phyloP scores from a whole-genome alignment of 2,888 invertebrate species.

The Eristalis tenax region DNA sequence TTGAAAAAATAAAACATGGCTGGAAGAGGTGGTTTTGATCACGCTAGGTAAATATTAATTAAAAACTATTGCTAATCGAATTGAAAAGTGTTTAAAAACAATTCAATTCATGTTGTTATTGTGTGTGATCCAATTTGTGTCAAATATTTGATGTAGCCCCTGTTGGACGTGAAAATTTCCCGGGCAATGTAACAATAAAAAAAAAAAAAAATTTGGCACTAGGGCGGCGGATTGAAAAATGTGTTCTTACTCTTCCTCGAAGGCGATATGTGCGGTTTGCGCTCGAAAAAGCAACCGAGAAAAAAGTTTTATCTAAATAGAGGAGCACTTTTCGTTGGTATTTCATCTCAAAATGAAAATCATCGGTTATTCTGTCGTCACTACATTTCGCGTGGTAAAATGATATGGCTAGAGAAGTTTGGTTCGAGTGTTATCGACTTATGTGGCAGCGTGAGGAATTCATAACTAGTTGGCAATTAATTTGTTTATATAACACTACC shows the following conservation, averaged over 20 bases:
- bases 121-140: constrained; percentile 24
- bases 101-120: constrained; percentile 22
- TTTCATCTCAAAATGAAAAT: constrained; percentile 3
- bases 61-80: constrained; percentile 74
- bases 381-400: constrained; percentile 25
- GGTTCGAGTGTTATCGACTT: constrained; percentile 40
- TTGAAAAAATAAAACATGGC: constrained; percentile 88
- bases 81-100: constrained; percentile 31
- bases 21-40: constrained; percentile 93
- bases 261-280: constrained; percentile 55
- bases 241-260: constrained; percentile 58
- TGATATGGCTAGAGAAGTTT: constrained; percentile 37
- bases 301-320: constrained; percentile 31
- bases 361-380: constrained; percentile 12
- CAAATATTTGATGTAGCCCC: constrained; percentile 36
- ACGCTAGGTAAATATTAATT: constrained; percentile 87
- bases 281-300: constrained; percentile 37
- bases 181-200: constrained; percentile 44
- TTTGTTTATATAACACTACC: constrained; percentile 66
- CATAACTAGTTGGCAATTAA: constrained; percentile 58
- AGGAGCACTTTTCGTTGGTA: constrained; percentile 12
- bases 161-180: constrained; percentile 26
- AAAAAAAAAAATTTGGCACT: constrained; percentile 31
- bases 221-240: constrained; percentile 70
- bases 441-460: constrained; percentile 62